Conservation (phyloP, 53 echinoderm and acorn worm species). For the Patiria pectinifera region DNA sequence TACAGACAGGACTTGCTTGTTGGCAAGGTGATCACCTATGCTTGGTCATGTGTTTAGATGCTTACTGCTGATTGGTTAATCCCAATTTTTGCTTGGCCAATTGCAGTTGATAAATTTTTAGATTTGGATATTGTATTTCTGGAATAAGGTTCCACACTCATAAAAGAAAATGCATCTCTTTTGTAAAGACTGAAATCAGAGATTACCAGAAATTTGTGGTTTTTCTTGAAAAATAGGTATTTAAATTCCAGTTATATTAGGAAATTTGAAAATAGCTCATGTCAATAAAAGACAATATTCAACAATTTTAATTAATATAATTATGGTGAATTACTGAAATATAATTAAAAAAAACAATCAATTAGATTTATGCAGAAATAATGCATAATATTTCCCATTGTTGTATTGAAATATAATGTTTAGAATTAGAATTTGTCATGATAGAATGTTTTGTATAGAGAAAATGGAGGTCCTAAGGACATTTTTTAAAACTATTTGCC, state of each 20-base stretch:
- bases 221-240: not conserved
- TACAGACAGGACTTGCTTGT: not conserved
- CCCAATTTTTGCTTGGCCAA: not conserved
- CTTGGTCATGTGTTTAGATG: not conserved
- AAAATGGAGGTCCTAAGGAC: constrained; percentile 52
- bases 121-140: not conserved
- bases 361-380: constrained; percentile 61
- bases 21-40: not conserved
- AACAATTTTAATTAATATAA: constrained; percentile 24
- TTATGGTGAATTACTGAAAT: constrained; percentile 45
- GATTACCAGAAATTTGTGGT: not conserved
- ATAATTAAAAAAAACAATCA: constrained; percentile 11
- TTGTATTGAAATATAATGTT: constrained; percentile 48
- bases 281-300: not conserved
- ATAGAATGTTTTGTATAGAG: constrained; percentile 56
- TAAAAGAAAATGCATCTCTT: not conserved
- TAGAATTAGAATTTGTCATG: constrained; percentile 49
- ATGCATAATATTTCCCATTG: constrained; percentile 57
- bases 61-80: not conserved
- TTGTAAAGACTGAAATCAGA: not conserved
- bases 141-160: not conserved
- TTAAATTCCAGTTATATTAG: not conserved
- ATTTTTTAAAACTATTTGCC: constrained; percentile 55
- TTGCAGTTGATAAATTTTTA: not conserved
- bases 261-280: not conserved